Conservation (phyloP, 2,888 invertebrate genomes). For the Conistra vaccinii region DNA sequence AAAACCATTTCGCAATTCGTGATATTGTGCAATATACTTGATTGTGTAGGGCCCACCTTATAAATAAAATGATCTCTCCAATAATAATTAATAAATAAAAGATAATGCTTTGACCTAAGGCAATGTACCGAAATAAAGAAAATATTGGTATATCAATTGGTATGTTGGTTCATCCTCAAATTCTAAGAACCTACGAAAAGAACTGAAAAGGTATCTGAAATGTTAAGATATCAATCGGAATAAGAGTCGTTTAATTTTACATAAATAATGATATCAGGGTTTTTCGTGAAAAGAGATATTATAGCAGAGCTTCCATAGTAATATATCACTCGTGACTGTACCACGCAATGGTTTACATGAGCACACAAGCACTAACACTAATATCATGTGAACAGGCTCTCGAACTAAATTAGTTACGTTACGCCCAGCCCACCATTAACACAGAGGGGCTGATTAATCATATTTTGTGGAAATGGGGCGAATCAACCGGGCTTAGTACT, state of each 20-base stretch:
- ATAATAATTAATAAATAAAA: no score
- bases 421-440: not conserved
- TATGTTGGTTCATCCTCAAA: no score
- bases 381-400: not conserved
- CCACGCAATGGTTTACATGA: not conserved
- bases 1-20: not conserved
- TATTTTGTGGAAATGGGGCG: not conserved
- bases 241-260: no score
- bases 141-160: no score
- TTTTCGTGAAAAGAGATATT: not conserved
- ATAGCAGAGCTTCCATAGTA: not conserved
- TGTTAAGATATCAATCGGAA: no score
- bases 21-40: not conserved
- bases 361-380: not conserved
- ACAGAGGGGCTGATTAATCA: constrained; percentile 14
- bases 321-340: not conserved
- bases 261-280: no score
- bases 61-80: no score
- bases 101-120: no score
- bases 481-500: not conserved
- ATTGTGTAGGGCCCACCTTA: not conserved
- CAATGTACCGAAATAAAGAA: no score
- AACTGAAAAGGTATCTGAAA: no score
- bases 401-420: not conserved
- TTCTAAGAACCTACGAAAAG: no score